phyloP scores from a whole-genome alignment of 2,888 invertebrate species.

The Cyaniris semiargus region DNA sequence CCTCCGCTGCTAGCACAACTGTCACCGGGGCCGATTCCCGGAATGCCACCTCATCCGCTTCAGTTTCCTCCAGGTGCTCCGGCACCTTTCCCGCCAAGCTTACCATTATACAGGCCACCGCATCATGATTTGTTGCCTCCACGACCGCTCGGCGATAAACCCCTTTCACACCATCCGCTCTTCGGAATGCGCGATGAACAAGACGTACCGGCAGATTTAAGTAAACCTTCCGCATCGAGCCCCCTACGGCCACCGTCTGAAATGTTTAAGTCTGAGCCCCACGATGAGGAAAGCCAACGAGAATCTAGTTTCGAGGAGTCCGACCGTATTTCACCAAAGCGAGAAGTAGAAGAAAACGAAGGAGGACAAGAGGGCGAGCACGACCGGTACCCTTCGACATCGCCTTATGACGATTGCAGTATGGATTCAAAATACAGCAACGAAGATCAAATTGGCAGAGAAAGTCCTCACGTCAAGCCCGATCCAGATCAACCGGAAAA shows the following conservation, averaged over 20 bases:
- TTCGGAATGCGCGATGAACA: conserved; percentile 86
- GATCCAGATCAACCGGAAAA: conserved; percentile 91
- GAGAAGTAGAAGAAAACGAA: conserved; percentile 84
- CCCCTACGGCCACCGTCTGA: conserved; percentile 70
- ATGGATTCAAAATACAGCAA: conserved; percentile 89
- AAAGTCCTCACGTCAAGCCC: conserved; percentile 82
- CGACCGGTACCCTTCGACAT: conserved; percentile 83
- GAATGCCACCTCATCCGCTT: conserved; percentile 82
- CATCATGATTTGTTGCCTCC: conserved; percentile 83
- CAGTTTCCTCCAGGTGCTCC: conserved; percentile 81
- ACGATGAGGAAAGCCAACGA: conserved; percentile 75
- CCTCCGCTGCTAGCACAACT: conserved; percentile 91
- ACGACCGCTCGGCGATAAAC: conserved; percentile 82
- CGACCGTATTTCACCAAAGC: conserved; percentile 84
- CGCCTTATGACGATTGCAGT: conserved; percentile 88
- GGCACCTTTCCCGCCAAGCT: conserved; percentile 81
- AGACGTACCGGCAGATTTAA: conserved; percentile 88
- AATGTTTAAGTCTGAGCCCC: conserved; percentile 74
- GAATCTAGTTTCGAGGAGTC: conserved; percentile 76
- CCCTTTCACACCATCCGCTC: conserved; percentile 85
- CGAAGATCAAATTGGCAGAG: conserved; percentile 83
- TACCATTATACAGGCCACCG: conserved; percentile 83
- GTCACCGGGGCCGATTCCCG: conserved; percentile 86
- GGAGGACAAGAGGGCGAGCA: conserved; percentile 81
- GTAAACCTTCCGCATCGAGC: conserved; percentile 83